These are phyloP conservation scores for Nebria brevicollis DNA, from an alignment of 2,888 invertebrate species.

Conservation along the genomic window DNA sequence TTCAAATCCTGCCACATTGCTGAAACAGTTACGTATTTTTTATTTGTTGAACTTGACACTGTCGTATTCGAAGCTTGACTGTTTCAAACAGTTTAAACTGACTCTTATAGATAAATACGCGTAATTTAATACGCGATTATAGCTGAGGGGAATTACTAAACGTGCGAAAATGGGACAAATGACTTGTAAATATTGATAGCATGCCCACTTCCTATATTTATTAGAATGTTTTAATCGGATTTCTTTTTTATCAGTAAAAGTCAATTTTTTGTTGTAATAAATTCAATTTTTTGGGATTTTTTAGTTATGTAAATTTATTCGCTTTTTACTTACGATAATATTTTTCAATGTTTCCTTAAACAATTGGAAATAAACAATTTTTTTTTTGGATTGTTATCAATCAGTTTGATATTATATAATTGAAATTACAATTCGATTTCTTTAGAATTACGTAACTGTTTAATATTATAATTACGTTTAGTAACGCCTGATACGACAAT, in stretches of 20 bases:
- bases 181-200: not conserved
- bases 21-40: conserved; percentile 2
- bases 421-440: no score
- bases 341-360: no score
- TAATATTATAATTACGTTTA: no score
- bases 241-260: not conserved
- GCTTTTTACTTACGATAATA: not conserved
- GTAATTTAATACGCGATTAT: not conserved
- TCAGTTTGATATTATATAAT: no score
- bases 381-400: no score
- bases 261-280: not conserved
- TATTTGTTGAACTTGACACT: not conserved
- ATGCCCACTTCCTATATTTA: not conserved
- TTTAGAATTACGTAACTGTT: no score
- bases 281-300: conserved; percentile 1
- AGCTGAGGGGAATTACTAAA: not conserved
- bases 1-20: conserved; percentile 37
- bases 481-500: no score
- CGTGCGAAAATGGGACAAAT: not conserved
- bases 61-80: not conserved
- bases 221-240: not conserved
- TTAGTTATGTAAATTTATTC: conserved; percentile 3
- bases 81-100: not conserved
- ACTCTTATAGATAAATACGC: not conserved
- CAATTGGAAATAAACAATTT: no score